Conservation (phyloP, 2,888 invertebrate species). For the Nebria salina region DNA sequence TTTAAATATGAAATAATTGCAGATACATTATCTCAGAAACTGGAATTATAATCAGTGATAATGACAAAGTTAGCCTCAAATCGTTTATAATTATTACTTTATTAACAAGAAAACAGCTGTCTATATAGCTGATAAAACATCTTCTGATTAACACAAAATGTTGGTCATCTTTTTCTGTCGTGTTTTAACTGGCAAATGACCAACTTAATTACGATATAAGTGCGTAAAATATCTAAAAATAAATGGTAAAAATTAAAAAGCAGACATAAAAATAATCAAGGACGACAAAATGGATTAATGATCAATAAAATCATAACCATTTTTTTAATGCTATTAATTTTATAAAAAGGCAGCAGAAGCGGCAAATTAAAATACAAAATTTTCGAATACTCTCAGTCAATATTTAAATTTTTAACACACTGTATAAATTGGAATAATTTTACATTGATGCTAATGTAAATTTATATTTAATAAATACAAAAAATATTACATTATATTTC, state of each 20-base stretch:
- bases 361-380: no score
- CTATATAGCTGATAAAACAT: neutral
- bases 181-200: constrained; percentile 17
- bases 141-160: neutral
- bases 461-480: no score
- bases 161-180: neutral
- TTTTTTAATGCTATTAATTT: neutral
- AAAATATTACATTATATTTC: no score
- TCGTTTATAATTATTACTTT: neutral
- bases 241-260: constrained; percentile 24
- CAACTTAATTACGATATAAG: constrained; percentile 28
- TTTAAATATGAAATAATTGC: neutral
- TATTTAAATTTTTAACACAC: no score
- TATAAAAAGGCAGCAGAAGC: no score
- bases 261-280: neutral
- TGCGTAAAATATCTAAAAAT: constrained; percentile 34
- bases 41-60: neutral
- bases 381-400: no score
- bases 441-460: no score
- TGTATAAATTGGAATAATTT: no score
- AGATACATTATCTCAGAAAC: neutral
- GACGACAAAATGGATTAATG: neutral
- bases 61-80: neutral
- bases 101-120: neutral
- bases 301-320: neutral